These are phyloP conservation scores for Erethizon dorsatum DNA, from an alignment of 2,797 vertebrate genomes.

Conservation along the genomic window DNA sequence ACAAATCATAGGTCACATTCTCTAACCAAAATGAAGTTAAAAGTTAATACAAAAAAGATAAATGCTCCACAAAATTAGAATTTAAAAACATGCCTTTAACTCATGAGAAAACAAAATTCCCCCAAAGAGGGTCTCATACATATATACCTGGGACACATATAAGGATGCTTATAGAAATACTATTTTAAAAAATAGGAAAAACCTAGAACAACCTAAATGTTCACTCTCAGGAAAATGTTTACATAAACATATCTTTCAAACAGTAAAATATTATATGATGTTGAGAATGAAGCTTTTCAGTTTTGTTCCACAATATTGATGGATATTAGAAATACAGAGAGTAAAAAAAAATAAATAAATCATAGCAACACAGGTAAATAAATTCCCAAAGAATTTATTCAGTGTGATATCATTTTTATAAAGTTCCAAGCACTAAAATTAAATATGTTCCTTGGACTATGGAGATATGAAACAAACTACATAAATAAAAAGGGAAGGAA, in stretches of 20 bases:
- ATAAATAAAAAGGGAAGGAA: not conserved
- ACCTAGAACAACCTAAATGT: not conserved
- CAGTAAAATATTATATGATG: not conserved
- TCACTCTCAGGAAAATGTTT: not conserved
- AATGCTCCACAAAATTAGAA: not conserved
- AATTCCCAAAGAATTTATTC: not conserved
- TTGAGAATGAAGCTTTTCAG: not conserved
- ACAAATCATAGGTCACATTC: not conserved
- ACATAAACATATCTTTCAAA: not conserved
- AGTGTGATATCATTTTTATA: not conserved
- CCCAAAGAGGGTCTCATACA: not conserved
- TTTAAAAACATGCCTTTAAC: not conserved
- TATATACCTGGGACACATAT: not conserved
- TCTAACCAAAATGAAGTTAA: not conserved
- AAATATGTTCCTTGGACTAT: not conserved
- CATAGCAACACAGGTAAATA: not conserved
- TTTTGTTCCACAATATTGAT: not conserved
- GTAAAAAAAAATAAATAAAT: not conserved
- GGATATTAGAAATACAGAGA: not conserved
- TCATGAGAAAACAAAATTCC: not conserved
- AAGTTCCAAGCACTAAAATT: not conserved
- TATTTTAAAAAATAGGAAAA: not conserved
- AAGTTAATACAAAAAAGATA: not conserved
- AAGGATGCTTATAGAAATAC: not conserved
- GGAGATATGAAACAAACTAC: not conserved